phyloP scores from a whole-genome alignment of 1,140 invertebrate species.

The Eulimnadia texana region DNA sequence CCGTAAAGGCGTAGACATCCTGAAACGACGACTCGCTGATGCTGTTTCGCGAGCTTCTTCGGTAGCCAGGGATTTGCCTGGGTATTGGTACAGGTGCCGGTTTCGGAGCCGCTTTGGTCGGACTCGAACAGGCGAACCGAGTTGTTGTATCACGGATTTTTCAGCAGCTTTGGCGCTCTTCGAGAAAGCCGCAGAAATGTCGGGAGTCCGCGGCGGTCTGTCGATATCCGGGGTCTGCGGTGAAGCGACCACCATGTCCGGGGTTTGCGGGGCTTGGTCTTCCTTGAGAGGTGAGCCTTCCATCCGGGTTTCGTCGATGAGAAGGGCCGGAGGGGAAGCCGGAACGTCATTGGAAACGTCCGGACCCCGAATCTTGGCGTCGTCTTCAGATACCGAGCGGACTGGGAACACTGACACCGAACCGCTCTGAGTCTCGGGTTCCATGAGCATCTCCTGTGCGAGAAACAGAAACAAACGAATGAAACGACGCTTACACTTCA shows the following conservation, averaged over 20 bases:
- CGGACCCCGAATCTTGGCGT: not conserved
- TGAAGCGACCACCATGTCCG: not conserved
- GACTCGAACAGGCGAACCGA: slow-evolving; percentile 13
- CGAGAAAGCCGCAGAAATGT: not conserved
- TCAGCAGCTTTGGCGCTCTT: not conserved
- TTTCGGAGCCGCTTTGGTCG: slow-evolving; percentile 14
- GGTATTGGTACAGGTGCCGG: slow-evolving; percentile 9
- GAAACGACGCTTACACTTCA: too few relatives aligned
- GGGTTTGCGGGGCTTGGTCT: not conserved
- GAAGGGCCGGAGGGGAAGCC: slow-evolving; percentile 16
- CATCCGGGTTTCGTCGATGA: not conserved
- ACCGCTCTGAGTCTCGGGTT: not conserved
- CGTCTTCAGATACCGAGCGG: not conserved
- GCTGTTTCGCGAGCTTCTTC: not conserved
- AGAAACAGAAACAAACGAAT: too few relatives aligned
- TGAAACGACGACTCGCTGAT: not conserved
- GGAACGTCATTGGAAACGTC: not conserved
- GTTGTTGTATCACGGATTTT: slow-evolving; percentile 1
- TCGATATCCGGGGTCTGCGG: slow-evolving; percentile 1
- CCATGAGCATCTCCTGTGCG: not conserved
- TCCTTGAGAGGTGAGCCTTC: slow-evolving; percentile 1
- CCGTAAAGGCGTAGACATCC: not conserved
- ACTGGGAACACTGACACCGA: not conserved
- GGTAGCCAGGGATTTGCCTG: not conserved
- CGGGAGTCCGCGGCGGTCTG: not conserved